Base-by-base conservation (phyloP, 2,888 invertebrate species). In the Deroplatys truncata region DNA sequence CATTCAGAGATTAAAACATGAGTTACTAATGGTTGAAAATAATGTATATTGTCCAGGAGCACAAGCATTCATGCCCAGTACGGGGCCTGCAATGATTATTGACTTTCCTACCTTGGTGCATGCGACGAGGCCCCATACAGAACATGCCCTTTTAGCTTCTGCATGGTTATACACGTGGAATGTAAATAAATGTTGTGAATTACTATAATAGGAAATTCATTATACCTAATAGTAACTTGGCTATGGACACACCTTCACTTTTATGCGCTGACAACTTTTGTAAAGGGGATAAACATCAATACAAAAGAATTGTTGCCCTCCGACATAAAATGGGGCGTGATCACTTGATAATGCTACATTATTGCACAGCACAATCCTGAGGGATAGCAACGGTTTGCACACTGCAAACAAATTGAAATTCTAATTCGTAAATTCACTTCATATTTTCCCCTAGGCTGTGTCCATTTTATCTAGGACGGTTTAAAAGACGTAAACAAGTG, bases 41-140 rank as follows among this genome's bases (percentile, higher is more conserved):
- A 43, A 10, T 43, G 43, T 13, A 43, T 13, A 43, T 43, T 43
- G 13, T 49, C 16, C 7, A 29, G 43, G 85, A 35, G 56, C 43
- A 13, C 0, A 8, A 16, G 25, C 7, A 28, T n/a, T 28, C 28
- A 85, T 85, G 49, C 85, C 0, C n/a, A 49, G 56, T 85, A 2
- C 85, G 56, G 85, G 85, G 88, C 88, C 88, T 43, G n/a, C 43
- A 13, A 29, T 28, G 84, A 84, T 88, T 88, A 88, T 88, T 84
- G 88, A 88, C 88, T 88, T 88, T 88, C 84, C 84, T 28, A 84
- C 84, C 88, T 35, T 84, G 28, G 83, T 84, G 88, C 88, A 88
- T 88, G 28, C 43, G 87, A 90, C 28, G 85, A 85, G 49, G 49
- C 49, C 85, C 85, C 49, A n/a, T 49, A 85, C 15, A 49, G 85